Evolutionary conservation across 2,888 invertebrate genomes (phyloP), one percentile per base, ranked within the genome.

Genomic region (Brachyptera putata): DNA sequence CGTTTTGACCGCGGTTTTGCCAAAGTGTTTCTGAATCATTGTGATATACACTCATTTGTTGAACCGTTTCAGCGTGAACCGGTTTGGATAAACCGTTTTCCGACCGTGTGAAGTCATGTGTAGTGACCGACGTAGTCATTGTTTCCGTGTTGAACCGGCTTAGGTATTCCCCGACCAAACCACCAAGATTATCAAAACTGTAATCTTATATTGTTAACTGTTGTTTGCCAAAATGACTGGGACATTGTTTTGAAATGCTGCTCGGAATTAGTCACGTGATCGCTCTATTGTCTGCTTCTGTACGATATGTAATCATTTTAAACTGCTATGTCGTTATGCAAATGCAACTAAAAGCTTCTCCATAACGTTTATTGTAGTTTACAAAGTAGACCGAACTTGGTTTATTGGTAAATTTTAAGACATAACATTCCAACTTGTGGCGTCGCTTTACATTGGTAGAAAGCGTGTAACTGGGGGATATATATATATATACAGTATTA

Each of bases 231-330:
- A 30, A 30, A 21, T 46, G 22, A 46, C 18, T 24, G 46, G 46
- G 46, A 46, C 46, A 46, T 46, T 46, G 46, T 46, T 46, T 46
- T 46, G 22, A 46, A 46, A 46, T 46, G 46, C 46, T 41, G 21
- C 46, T 46, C 22, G 22, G 46, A 21, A 46, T 41, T 41, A 41
- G 41, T 41, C 41, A 41, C 21, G 41, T 41, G 41, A 46, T 22
- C 11, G 21, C 24, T 34, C 53, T 34, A 34, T 53, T 53, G 34
- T 34, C 34, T 53, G n/a, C 11, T 22, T 46, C 36, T 13, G 13
- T 53, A 22, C 53, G 34, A 53, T 53, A 53, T 34, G 53, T 34
- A 53, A 53, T 53, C 53, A 53, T 53, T 53, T 36, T 53, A 36
- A 53, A 53, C 34, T 18, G 36, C 53, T 18, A 36, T 21, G 53